Evolutionary conservation across 2,113 vertebrate species (phyloP).

Genomic region (Nipponia nippon): DNA sequence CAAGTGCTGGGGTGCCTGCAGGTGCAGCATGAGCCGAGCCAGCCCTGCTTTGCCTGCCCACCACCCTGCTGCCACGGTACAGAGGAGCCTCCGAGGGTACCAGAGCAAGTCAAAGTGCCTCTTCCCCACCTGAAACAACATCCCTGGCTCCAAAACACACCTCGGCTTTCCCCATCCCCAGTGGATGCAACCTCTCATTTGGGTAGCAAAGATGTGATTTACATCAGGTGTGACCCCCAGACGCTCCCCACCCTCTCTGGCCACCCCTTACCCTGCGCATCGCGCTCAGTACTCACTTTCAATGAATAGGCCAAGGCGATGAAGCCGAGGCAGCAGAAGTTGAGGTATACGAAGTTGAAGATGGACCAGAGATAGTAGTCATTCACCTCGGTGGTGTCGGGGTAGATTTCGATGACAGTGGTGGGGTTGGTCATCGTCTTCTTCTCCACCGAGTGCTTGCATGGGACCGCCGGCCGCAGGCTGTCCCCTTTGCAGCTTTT

Average conservation of each 20-base stretch:
- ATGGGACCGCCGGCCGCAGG: conserved; percentile 57
- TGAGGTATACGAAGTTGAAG: conserved; percentile 87
- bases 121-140: background rate
- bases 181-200: background rate
- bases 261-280: background rate
- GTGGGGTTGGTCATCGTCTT: conserved; percentile 76
- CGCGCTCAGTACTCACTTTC: conserved; percentile 64
- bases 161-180: background rate
- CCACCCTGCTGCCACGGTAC: fast-evolving
- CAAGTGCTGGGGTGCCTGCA: background rate
- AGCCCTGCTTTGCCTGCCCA: background rate
- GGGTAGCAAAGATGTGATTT: background rate
- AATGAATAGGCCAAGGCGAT: conserved; percentile 82
- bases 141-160: background rate
- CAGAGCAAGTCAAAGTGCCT: background rate
- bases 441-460: conserved; percentile 77
- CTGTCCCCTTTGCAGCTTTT: conserved; percentile 76
- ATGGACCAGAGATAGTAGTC: conserved; percentile 86
- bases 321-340: conserved; percentile 85
- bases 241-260: fast-evolving
- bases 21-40: background rate
- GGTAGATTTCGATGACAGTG: conserved; percentile 76
- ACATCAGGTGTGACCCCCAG: background rate
- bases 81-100: background rate
- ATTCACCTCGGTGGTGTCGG: conserved; percentile 77